Evolutionary conservation across 2,888 invertebrate genomes (phyloP).

Genomic region (Halocaridina rubra): DNA sequence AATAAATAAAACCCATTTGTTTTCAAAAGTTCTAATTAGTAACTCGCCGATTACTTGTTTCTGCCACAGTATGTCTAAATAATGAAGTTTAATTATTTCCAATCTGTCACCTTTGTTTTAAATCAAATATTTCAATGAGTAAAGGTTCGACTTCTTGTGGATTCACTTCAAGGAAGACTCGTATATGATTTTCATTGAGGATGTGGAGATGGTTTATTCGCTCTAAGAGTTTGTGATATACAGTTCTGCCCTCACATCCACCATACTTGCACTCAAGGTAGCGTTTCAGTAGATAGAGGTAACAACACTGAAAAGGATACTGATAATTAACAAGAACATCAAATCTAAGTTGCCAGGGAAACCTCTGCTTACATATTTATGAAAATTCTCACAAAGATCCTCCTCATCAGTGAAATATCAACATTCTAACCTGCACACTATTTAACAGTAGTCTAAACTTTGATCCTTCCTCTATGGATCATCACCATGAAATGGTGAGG

Average conservation of each 20-base stretch:
- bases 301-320: slow-evolving; percentile 81
- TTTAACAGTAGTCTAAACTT: too few relatives aligned
- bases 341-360: too few relatives aligned
- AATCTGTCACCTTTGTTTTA: slow-evolving; percentile 72
- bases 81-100: not conserved
- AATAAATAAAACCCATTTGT: too few relatives aligned
- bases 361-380: too few relatives aligned
- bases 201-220: slow-evolving; percentile 90
- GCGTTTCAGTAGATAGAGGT: slow-evolving; percentile 87
- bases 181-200: slow-evolving; percentile 90
- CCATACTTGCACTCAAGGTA: slow-evolving; percentile 79
- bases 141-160: slow-evolving; percentile 91
- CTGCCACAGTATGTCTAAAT: not conserved
- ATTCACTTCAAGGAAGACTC: slow-evolving; percentile 91
- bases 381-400: too few relatives aligned
- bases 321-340: too few relatives aligned
- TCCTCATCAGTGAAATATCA: too few relatives aligned
- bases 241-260: slow-evolving; percentile 88
- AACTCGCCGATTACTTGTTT: slow-evolving; percentile 2
- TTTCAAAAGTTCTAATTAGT: too few relatives aligned
- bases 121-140: slow-evolving; percentile 93
- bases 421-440: too few relatives aligned
- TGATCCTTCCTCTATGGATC: too few relatives aligned
- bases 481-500: too few relatives aligned
- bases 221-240: slow-evolving; percentile 87